Percentiles rank a stretch among this genome's conserved stretches.
phyloP scores from a whole-genome alignment of 2,797 vertebrate genomes.

The Ateles fusciceps region DNA sequence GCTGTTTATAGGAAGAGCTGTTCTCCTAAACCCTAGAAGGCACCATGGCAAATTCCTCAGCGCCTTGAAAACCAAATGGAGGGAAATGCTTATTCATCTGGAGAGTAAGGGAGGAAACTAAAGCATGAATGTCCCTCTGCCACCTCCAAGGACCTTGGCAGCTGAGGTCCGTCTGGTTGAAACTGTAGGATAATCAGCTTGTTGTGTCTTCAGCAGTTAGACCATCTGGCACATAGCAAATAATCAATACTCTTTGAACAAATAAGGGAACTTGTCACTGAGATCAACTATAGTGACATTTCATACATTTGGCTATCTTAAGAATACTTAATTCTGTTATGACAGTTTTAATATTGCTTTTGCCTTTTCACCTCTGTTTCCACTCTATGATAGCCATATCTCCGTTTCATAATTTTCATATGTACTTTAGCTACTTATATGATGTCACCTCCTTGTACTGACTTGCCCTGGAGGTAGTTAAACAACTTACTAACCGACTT shows the following conservation, averaged over 20 bases:
- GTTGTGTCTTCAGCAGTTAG: neutral
- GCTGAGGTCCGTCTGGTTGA: neutral
- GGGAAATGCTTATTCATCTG: neutral
- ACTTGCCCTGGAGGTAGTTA: neutral
- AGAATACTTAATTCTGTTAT: neutral
- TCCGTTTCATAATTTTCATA: neutral
- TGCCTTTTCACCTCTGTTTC: neutral
- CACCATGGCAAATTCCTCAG: neutral
- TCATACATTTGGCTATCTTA: neutral
- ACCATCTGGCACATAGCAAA: neutral
- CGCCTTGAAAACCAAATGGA: neutral
- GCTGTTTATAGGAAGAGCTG: neutral
- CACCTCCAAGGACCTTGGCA: neutral
- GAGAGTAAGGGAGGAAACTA: neutral
- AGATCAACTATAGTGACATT: neutral
- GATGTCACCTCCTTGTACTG: neutral
- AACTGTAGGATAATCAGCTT: neutral
- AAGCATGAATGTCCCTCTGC: neutral
- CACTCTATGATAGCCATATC: neutral
- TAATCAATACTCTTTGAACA: neutral
- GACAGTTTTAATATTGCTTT: conserved; percentile 23
- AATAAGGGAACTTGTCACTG: neutral
- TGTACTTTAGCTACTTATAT: neutral
- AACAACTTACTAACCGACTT: conserved; percentile 10
- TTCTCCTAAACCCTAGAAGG: neutral